Evolutionary conservation across 2,797 vertebrate species (phyloP).

Genomic region (Valencia hispanica): DNA sequence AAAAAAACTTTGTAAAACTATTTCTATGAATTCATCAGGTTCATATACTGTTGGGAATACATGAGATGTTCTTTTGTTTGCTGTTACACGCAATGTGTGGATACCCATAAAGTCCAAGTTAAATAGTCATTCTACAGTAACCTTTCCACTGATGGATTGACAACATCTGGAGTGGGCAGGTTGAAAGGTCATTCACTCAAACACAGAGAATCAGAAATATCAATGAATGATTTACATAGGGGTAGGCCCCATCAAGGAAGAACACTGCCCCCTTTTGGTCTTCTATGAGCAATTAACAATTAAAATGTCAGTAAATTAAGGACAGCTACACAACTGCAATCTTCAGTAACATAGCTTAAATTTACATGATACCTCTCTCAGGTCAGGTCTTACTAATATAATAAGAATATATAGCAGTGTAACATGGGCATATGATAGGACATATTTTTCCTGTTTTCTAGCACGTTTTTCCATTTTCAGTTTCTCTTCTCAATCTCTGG

Average conservation of each 20-base stretch:
- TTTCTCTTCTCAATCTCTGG: background rate
- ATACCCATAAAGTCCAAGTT: constrained; percentile 24
- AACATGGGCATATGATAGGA: constrained; percentile 7
- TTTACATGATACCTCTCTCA: constrained; percentile 8
- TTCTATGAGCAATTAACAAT: constrained; percentile 1
- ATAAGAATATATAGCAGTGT: constrained; percentile 34
- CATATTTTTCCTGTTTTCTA: constrained; percentile 1
- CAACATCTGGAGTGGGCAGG: constrained; percentile 46
- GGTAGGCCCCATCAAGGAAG: constrained; percentile 23
- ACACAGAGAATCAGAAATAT: constrained; percentile 27
- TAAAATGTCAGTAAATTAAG: background rate
- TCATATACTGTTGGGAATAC: constrained; percentile 8
- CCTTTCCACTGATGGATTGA: constrained; percentile 20
- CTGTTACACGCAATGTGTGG: background rate
- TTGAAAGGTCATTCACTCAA: constrained; percentile 23
- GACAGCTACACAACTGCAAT: constrained; percentile 1
- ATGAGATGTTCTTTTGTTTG: background rate
- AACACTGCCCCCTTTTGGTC: constrained; percentile 63
- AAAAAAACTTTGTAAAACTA: background rate
- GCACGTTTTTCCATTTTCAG: background rate
- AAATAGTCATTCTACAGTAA: constrained; percentile 24
- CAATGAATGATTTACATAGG: constrained; percentile 28
- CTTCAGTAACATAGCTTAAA: background rate
- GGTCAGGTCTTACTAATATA: constrained; percentile 20
- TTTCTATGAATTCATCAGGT: constrained; percentile 4